Base-by-base conservation (phyloP, 1,140 invertebrate species). In the Aphaenogaster ashmeadi region DNA sequence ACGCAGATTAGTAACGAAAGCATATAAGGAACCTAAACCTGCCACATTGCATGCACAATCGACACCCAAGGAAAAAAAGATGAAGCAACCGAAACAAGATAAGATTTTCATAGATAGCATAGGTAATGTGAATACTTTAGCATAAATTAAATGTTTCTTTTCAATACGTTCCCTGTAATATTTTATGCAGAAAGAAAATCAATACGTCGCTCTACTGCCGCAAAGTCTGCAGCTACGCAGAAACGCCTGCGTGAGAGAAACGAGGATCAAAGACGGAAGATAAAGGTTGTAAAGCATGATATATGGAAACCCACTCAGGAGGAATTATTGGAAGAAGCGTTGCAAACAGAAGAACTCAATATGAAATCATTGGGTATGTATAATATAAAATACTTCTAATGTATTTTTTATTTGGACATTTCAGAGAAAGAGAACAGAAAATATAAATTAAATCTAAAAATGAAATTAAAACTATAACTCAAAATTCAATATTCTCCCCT, bases 321-420 rank as follows among this genome's bases (percentile, higher is more conserved):
- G 93, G 99, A 99, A 95, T 95, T 99, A 0, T 95, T 99, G 21
- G 98, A 98, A 92, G 99, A 99, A 96, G 99, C 99, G 0, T 97
- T 98, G 95, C 96, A 98, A 58, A 99, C 99, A 0, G 99, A 99
- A 95, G 96, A 98, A 93, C 97, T 99, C 91, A 99, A 99, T 96
- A 94, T 99, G 3, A 98, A 98, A 95, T 99, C 98, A 69, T 96
- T 99, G 93, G 98, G 98, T 98, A 96, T 52, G 50, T 27, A 9
- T 66, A 62, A 27, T 50, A 44, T 38, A 33, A 80, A 72, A 9
- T 36, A 78, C 21, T 33, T 79, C 7, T 9, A 72, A 74, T 3
- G 21, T 3, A 1, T 36, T 44, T 4, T 38, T 41, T 38, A 66
- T 66, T 66, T 41, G 13, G 18, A 1, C 2, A 4, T 15, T 54